Evolutionary conservation across 2,888 invertebrate genomes (phyloP), one percentile per base, ranked within the genome.

Genomic region (Aproaerema taeniolella): DNA sequence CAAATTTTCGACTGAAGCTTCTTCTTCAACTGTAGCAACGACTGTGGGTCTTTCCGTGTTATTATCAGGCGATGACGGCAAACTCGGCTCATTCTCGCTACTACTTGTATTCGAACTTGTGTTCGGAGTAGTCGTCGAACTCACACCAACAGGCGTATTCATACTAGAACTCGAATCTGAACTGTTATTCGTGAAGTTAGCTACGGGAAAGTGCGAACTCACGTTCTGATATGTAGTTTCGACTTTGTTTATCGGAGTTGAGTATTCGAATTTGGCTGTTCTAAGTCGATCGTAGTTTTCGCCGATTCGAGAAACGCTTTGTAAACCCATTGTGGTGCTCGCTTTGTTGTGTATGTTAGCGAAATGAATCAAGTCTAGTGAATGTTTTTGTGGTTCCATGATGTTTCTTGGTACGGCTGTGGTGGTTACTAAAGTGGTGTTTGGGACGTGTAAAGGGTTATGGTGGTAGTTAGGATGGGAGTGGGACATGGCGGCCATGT

Each of bases 121-220:
- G 12, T 92, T 91, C 1, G 92, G 91, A 0, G 92, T 91, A 0
- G 91, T 91, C 0, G 90, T 90, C 0, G 92, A 91, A 47, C 91
- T n/a, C n/a, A n/a, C 91, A n/a, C 87, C 87, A 0, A 88, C 88
- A 0, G 81, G 76, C 1, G 90, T 92, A 45, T 91, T 92, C 47
- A 89, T 88, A 37, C 91, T 91, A 0, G 92, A 92, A 60, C 91
- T 91, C 0, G 93, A 91, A 53, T 93, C 93, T 0, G 91, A 91
- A 34, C 89, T 88, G 15, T 88, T 83, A 40, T 89, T 72, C 40
- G 68, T 76, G 45, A 73, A 80, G 34, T 61, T 74, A 0, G 71
- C 56, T 0, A 72, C 68, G 0, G 74, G 75, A 17, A 71, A 73
- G 30, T 72, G 78, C 0, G 60, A 50, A 10, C 75, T 53, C 0